A percentile compares a stretch with the other conserved stretches of the same genome.
phyloP scores from a whole-genome alignment of 2,888 invertebrate genomes.

The Philereme transversata region DNA sequence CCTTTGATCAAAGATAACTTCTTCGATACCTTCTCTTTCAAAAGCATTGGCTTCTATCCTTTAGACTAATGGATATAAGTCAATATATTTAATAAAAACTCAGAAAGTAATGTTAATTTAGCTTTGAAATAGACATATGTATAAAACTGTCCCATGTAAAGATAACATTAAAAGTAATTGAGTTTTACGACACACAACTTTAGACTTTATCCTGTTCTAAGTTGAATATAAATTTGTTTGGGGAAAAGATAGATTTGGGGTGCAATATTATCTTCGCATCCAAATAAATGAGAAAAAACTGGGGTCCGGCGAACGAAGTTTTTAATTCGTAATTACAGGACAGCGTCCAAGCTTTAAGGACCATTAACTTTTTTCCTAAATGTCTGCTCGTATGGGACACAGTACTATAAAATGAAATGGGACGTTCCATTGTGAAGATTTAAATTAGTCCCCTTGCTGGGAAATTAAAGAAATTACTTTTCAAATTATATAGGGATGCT shows the following conservation, averaged over 20 bases:
- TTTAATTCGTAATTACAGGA: conserved; percentile 84
- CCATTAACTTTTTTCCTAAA: conserved; percentile 82
- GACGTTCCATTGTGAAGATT: conserved; percentile 67
- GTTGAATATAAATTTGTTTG: conserved; percentile 43
- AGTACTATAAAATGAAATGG: conserved; percentile 60
- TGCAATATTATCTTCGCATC: conserved; percentile 78
- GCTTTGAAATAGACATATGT: conserved; percentile 60
- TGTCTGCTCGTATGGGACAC: conserved; percentile 66
- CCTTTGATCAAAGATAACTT: conserved; percentile 28
- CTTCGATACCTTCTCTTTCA: conserved; percentile 13
- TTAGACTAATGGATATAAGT: conserved; percentile 27
- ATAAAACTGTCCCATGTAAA: conserved; percentile 72
- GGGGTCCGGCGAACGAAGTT: conserved; percentile 77
- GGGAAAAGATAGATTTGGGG: conserved; percentile 55
- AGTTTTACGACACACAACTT: conserved; percentile 43
- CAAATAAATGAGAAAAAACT: conserved; percentile 81
- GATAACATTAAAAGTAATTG: conserved; percentile 79
- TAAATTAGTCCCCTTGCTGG: conserved; percentile 59
- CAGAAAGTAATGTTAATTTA: conserved; percentile 66
- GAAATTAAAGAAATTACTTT: conserved; percentile 41
- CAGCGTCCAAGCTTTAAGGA: conserved; percentile 79
- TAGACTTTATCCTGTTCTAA: conserved; percentile 42
- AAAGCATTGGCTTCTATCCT: conserved; percentile 1
- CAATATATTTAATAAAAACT: conserved; percentile 42
- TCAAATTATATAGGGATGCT: conserved; percentile 14